Percentiles rank a stretch among this genome's conserved stretches.
Evolutionary conservation across 35 echinoderm and acorn worm species (phyloP).

Genomic region (Ophiothrix spiculata): DNA sequence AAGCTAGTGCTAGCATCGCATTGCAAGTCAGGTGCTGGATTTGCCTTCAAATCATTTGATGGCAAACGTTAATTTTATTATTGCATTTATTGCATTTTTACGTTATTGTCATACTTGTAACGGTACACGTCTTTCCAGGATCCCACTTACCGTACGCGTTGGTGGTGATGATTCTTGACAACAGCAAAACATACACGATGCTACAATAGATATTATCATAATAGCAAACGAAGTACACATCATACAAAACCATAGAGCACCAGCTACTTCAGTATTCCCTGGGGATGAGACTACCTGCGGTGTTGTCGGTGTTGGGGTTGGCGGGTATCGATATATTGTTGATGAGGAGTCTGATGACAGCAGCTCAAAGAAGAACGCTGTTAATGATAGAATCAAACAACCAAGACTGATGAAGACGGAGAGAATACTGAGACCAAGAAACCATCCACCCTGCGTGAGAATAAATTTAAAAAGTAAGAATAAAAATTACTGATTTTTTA

Average conservation of each 20-base stretch:
- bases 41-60: too few species aligned
- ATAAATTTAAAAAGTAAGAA: too few species aligned
- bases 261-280: background rate
- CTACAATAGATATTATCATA: background rate
- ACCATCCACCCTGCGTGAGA: background rate
- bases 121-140: too few species aligned
- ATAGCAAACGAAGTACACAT: background rate
- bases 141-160: background rate
- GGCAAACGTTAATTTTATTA: too few species aligned
- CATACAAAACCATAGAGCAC: background rate
- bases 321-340: too few species aligned
- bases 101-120: too few species aligned
- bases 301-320: background rate
- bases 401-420: background rate
- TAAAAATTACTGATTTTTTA: too few species aligned
- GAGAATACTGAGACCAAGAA: background rate
- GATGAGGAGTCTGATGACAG: background rate
- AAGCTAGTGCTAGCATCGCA: too few species aligned
- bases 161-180: background rate
- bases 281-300: too few species aligned
- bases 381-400: background rate
- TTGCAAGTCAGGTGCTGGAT: too few species aligned
- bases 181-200: constrained; percentile 1
- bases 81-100: too few species aligned
- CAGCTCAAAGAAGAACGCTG: background rate